Evolutionary conservation across 1,140 invertebrate species (phyloP), one percentile per base, ranked within the genome.

Genomic region (Zaprionus inermis): DNA sequence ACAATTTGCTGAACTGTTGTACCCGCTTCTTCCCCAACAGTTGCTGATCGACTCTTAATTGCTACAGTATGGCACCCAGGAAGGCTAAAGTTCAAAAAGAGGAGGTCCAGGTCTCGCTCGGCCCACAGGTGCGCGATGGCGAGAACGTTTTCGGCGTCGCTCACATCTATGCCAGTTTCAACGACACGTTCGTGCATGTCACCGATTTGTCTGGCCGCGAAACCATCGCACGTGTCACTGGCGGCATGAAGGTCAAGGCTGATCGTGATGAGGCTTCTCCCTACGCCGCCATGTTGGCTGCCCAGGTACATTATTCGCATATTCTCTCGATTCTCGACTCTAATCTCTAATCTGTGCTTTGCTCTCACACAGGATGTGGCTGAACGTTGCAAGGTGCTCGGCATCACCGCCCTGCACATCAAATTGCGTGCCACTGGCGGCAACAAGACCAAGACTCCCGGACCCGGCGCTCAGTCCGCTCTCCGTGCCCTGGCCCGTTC

Each of bases 211-310:
- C 99, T 73, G 99, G 99, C 80, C 96, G 98, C 90, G 98, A 99
- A 97, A 99, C 99, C 3, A 99, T 99, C 91, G 97, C 97, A 71
- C 95, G 98, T 92, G 97, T 99, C 44, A 99, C 99, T 90, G 99
- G 99, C 93, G 99, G 99, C 68, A 99, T 99, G 99, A 99, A 99
- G 94, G 99, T 99, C 0, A 99, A 99, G 93, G 99, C 99, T 90
- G 99, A 99, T 94, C 96, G 99, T 95, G 99, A 99, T 94, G 99
- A 99, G 94, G 98, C 98, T 83, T 99, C 98, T 32, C 99, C 99
- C 14, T 99, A 99, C 92, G 99, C 99, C 92, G 99, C 99, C 96
- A 99, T 99, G 99, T 98, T 99, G 94, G 99, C 99, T 92, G 98
- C 99, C 78, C 99, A 99, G 94, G 97, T 97, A 98, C 14, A 18